These are phyloP conservation scores for Daubentonia madagascariensis DNA, from an alignment of 2,113 vertebrate species.

Conservation along the genomic window DNA sequence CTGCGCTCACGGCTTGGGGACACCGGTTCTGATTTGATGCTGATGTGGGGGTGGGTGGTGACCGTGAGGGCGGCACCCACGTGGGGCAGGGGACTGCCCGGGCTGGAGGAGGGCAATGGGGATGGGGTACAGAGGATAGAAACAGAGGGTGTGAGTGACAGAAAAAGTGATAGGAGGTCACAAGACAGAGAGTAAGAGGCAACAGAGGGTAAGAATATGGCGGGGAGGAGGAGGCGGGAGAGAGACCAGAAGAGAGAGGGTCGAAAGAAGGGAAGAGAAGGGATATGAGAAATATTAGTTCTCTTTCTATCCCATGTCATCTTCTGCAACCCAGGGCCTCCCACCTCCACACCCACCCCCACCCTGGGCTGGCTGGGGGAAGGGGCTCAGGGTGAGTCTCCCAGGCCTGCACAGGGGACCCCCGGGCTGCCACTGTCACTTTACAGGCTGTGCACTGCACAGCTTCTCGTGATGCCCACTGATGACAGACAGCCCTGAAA, in stretches of 20 bases:
- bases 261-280: constrained; percentile 20
- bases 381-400: not conserved
- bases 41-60: constrained; percentile 93
- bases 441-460: not conserved
- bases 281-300: constrained; percentile 49
- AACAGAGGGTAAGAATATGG: constrained; percentile 29
- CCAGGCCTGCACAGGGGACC: not conserved
- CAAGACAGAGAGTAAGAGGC: not conserved
- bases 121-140: not conserved
- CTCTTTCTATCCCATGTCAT: not conserved
- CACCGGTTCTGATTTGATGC: constrained; percentile 97
- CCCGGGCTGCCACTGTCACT: not conserved
- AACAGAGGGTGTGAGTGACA: not conserved
- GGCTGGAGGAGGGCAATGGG: constrained; percentile 80
- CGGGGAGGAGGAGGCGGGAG: too few species aligned
- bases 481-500: not conserved
- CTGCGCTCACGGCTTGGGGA: constrained; percentile 94
- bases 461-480: not conserved
- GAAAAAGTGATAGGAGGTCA: constrained; percentile 13
- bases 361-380: not conserved
- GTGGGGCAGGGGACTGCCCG: constrained; percentile 91
- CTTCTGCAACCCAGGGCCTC: not conserved
- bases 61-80: constrained; percentile 93
- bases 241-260: not conserved
- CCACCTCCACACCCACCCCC: not conserved